Base-by-base conservation (phyloP, 1,140 invertebrate genomes). In the Drosophila kohkoa region DNA sequence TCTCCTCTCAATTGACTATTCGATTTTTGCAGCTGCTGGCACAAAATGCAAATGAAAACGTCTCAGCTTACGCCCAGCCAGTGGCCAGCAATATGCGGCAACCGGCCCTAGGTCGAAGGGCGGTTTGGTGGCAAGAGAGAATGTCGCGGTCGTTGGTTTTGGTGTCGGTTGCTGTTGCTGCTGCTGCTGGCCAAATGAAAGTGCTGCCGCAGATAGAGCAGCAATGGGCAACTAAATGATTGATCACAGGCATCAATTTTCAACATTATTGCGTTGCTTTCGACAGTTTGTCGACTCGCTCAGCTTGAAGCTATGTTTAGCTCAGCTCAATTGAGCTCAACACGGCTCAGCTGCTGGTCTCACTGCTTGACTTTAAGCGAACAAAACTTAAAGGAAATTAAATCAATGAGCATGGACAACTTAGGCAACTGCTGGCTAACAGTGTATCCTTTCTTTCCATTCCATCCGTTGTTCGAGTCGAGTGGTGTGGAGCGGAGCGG, bases 31-130 rank as follows among this genome's bases (percentile, higher is more conserved):
- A 69, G 68, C 52, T 79, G 59, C 49, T 48, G 57, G 43, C 71
- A 20, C 13, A 30, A 89, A 89, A 89, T 89, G 85, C 85, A 89
- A 89, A 89, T 89, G 85, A 85, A 88, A 90, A 85, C 69, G 78
- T 89, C 85, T 89, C 85, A 89, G 72, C 85, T 89, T 89, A 89
- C 85, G 69, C 62, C 30, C 57, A 32, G 25, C 60, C 13, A 55
- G 35, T 65, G 38, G n/a, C 55, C 35, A 73, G 66, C 58, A 62
- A 63, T 55, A 64, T 41, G 25, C 58, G 65, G 20, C 35, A n/a
- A 5, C 20, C 35, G 35, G 49, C n/a, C 41, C 54, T 49, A 35
- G 68, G 32, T 32, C 13, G 32, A 48, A 48, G 38, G 15, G 16
- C 46, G 45, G 52, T 13, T 7, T 28, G 46, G 16, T 8, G 38